These are phyloP conservation scores for Turdus rufiventris DNA, from an alignment of 2,113 vertebrate species.

Conservation along the genomic window DNA sequence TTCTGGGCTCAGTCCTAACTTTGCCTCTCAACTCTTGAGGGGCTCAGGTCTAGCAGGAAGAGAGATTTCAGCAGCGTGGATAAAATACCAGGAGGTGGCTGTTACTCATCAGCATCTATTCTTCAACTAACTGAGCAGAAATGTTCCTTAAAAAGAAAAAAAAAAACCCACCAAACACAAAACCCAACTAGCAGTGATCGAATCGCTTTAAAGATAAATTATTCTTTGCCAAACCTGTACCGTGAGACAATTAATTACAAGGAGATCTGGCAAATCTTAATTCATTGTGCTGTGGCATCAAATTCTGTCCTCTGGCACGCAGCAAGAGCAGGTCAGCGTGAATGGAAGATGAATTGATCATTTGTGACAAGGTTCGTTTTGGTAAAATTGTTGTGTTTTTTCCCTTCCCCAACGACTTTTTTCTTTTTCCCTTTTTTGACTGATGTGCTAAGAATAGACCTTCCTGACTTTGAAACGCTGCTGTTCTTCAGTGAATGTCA, in stretches of 20 bases:
- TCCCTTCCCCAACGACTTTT: background rate
- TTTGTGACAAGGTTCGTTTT: constrained; percentile 50
- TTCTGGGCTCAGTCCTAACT: background rate
- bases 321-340: constrained; percentile 1
- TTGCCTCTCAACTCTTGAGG: background rate
- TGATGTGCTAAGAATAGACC: constrained; percentile 55
- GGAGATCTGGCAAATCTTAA: constrained; percentile 3
- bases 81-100: background rate
- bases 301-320: background rate
- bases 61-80: background rate
- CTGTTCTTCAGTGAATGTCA: constrained; percentile 45
- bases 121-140: background rate
- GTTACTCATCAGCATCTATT: background rate
- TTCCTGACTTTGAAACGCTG: constrained; percentile 29
- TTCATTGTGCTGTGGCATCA: background rate
- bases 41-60: background rate
- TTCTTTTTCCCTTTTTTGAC: background rate
- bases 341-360: constrained; percentile 23
- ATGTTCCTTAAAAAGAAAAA: background rate
- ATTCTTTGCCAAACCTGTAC: background rate
- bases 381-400: background rate
- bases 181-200: background rate
- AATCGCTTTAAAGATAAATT: background rate
- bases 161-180: background rate
- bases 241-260: constrained; percentile 39